Evolutionary conservation across 2,797 vertebrate species (phyloP).

Genomic region (Pipistrellus pygmaeus): DNA sequence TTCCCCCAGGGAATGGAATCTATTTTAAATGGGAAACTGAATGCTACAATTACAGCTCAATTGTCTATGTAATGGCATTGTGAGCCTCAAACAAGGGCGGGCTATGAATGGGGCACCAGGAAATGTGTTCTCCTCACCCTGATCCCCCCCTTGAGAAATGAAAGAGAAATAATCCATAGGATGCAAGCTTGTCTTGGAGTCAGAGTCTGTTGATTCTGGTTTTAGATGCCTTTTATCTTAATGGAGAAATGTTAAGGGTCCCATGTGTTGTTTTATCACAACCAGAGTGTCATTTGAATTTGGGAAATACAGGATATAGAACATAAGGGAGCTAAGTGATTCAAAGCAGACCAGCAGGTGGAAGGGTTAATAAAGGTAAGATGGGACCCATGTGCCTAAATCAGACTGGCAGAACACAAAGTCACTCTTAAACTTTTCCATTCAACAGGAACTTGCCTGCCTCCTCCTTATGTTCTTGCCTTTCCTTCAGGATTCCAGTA

Average conservation of each 20-base stretch:
- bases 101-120: not conserved
- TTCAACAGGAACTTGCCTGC: not conserved
- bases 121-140: not conserved
- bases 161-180: not conserved
- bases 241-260: not conserved
- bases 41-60: slow-evolving; percentile 36
- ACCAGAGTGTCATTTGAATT: not conserved
- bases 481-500: not conserved
- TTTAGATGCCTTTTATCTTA: not conserved
- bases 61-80: not conserved
- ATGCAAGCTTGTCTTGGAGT: not conserved
- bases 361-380: not conserved
- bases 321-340: not conserved
- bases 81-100: not conserved
- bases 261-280: not conserved
- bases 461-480: not conserved
- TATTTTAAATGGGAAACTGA: slow-evolving; percentile 54
- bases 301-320: not conserved
- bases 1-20: slow-evolving; percentile 8
- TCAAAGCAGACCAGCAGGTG: not conserved
- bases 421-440: not conserved
- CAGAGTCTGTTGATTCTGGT: not conserved
- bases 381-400: not conserved
- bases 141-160: slow-evolving; percentile 8
- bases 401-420: not conserved